Conservation (phyloP, 2,113 vertebrate species). For the Carettochelys insculpta region DNA sequence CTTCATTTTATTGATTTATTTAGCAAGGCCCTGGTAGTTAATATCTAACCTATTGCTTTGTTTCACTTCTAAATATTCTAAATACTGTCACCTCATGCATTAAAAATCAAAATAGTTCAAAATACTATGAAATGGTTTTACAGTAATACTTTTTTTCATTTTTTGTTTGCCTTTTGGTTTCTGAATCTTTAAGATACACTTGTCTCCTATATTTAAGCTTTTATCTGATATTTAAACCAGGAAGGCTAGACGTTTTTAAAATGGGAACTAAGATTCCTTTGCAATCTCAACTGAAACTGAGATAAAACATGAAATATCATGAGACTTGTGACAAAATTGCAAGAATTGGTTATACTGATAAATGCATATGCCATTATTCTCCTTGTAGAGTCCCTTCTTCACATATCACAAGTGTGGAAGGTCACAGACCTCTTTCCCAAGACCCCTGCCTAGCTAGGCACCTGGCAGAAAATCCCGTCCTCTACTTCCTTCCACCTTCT, state of each 20-base stretch:
- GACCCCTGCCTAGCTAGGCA: background rate
- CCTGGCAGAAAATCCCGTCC: background rate
- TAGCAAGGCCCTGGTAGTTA: background rate
- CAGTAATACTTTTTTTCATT: background rate
- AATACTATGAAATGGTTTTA: background rate
- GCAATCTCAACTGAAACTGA: background rate
- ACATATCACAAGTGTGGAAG: background rate
- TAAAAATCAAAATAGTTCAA: background rate
- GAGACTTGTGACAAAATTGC: background rate
- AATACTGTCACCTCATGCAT: background rate
- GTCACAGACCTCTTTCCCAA: background rate
- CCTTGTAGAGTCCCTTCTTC: background rate
- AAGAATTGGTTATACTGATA: background rate
- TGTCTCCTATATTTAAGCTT: background rate
- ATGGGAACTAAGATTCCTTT: background rate
- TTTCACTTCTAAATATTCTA: background rate
- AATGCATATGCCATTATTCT: background rate
- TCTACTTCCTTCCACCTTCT: background rate
- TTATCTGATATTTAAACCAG: background rate
- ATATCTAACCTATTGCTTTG: background rate
- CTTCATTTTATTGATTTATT: background rate
- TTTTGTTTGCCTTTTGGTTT: background rate
- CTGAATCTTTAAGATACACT: background rate
- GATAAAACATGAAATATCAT: background rate
- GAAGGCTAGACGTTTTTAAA: background rate